Conservation (phyloP, 2,888 invertebrate species). For the Incurvaria masculella region DNA sequence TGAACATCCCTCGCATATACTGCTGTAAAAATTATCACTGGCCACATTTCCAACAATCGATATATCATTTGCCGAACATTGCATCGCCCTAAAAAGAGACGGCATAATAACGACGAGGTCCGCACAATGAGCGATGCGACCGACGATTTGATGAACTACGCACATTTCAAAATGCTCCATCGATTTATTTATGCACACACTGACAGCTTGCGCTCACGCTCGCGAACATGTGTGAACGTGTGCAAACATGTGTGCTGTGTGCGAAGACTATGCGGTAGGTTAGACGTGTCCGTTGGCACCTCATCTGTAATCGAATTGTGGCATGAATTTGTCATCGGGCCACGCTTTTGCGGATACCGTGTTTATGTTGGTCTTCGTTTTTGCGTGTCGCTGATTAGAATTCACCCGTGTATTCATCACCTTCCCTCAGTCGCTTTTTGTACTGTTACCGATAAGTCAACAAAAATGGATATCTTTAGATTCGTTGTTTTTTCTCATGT, state of each 20-base stretch:
- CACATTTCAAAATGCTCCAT: conserved; percentile 32
- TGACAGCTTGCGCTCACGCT: conserved; percentile 5
- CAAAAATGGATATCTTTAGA: too few relatives aligned
- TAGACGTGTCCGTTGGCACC: not conserved
- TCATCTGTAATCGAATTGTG: not conserved
- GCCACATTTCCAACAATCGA: too few relatives aligned
- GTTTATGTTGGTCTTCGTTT: not conserved
- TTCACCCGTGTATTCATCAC: too few relatives aligned
- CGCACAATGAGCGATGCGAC: conserved; percentile 36
- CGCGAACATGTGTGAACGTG: not conserved
- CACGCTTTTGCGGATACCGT: not conserved
- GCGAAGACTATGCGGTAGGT: not conserved
- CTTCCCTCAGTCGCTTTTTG: too few relatives aligned
- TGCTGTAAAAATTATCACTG: too few relatives aligned
- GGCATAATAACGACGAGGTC: not conserved
- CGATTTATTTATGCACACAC: conserved; percentile 34
- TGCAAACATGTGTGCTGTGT: not conserved
- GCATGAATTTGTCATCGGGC: not conserved
- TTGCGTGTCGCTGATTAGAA: too few relatives aligned
- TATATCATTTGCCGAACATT: too few relatives aligned
- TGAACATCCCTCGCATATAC: too few relatives aligned
- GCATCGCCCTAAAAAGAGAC: too few relatives aligned
- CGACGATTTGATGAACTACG: conserved; percentile 42
- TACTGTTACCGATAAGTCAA: too few relatives aligned
- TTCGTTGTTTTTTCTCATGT: too few relatives aligned